Evolutionary conservation across 2,888 invertebrate species (phyloP).

Genomic region (Phaonia tiefii): DNA sequence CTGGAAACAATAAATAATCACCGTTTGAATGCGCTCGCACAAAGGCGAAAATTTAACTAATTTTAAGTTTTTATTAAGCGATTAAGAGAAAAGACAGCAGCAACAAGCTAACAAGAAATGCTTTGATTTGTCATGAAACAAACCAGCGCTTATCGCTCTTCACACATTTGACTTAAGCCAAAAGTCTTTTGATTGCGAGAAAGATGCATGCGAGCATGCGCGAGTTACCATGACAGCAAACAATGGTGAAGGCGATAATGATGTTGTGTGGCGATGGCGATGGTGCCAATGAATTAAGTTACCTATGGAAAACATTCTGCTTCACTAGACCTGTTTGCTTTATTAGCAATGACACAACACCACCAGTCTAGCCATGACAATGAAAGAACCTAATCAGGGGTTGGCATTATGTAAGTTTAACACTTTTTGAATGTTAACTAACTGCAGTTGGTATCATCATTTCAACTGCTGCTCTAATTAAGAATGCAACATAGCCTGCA

Average conservation of each 20-base stretch:
- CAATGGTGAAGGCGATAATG: background rate
- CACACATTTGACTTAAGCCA: background rate
- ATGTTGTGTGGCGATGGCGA: background rate
- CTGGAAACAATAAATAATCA: conserved; percentile 14
- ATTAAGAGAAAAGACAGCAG: background rate
- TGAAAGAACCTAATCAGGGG: too few relatives aligned
- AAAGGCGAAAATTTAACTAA: background rate
- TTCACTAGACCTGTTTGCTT: background rate
- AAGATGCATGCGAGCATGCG: background rate
- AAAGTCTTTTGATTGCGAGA: background rate
- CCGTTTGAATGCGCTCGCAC: too few relatives aligned
- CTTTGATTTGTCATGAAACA: conserved; percentile 5
- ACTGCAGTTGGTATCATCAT: too few relatives aligned
- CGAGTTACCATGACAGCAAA: too few relatives aligned
- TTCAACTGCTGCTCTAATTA: too few relatives aligned
- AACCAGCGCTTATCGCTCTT: background rate
- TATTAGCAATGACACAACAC: background rate
- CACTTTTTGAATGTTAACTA: too few relatives aligned
- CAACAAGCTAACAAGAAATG: background rate
- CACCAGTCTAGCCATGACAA: too few relatives aligned
- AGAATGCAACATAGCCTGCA: too few relatives aligned
- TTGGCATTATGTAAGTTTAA: too few relatives aligned
- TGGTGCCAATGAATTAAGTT: background rate
- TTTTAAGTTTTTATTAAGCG: too few relatives aligned
- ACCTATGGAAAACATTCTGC: too few relatives aligned